Base-by-base conservation (phyloP, 2,113 vertebrate genomes). In the Pipa parva region DNA sequence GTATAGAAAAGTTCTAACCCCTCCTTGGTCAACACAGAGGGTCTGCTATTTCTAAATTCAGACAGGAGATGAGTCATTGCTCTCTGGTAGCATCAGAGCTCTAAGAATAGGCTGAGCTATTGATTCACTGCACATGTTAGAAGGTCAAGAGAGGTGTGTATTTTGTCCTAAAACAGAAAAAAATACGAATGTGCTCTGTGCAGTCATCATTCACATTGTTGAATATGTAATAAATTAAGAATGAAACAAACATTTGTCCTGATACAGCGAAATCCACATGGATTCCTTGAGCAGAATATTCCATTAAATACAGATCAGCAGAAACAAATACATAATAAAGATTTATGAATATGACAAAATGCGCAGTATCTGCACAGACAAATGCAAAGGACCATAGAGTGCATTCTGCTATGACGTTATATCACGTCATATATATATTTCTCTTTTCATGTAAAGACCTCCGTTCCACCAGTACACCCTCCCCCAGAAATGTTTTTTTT, bases 401-500 rank as follows among this genome's bases (percentile, higher is more conserved):
- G n/a, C n/a, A n/a, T n/a, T n/a, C n/a, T n/a, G n/a, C n/a, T n/a
- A n/a, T n/a, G n/a, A n/a, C n/a, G n/a, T n/a, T n/a, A n/a, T n/a
- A n/a, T n/a, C n/a, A n/a, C n/a, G n/a, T n/a, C n/a, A n/a, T n/a
- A n/a, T n/a, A n/a, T n/a, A n/a, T n/a, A n/a, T n/a, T n/a, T n/a
- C n/a, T n/a, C n/a, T n/a, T n/a, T n/a, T n/a, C n/a, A n/a, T n/a
- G n/a, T n/a, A n/a, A n/a, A n/a, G n/a, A n/a, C n/a, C n/a, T n/a
- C n/a, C n/a, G n/a, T n/a, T n/a, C n/a, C n/a, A n/a, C n/a, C n/a
- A n/a, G n/a, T n/a, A n/a, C n/a, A n/a, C n/a, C n/a, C n/a, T n/a
- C n/a, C n/a, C n/a, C n/a, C n/a, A n/a, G n/a, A 25, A 39, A 27
- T 27, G 21, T 52, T 63, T 63, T 52, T 37, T 15, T 36, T 63